Conservation (phyloP, 2,797 vertebrate species). For the Podarcis siculus region DNA sequence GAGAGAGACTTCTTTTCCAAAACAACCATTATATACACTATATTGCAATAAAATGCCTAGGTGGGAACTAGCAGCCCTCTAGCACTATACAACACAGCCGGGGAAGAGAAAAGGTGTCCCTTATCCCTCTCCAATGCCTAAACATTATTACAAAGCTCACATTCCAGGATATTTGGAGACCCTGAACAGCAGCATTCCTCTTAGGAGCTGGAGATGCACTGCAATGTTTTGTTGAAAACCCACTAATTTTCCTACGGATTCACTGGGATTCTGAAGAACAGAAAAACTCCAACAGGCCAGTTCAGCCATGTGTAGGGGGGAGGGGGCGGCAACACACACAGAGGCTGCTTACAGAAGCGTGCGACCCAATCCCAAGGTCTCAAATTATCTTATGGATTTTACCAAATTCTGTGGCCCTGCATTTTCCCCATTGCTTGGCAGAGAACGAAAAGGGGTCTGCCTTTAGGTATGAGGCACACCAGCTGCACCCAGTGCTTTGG, state of each 20-base stretch:
- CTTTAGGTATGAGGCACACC: background rate
- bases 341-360: too few relatives aligned
- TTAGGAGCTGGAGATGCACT: background rate
- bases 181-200: background rate
- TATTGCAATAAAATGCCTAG: background rate
- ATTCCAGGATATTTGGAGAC: background rate
- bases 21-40: too few relatives aligned
- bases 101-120: background rate
- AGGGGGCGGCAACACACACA: too few relatives aligned
- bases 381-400: background rate
- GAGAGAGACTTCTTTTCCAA: background rate
- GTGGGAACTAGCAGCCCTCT: background rate
- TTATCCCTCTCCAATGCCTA: background rate
- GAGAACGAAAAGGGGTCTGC: background rate
- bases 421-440: background rate
- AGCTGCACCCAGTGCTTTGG: background rate
- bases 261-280: background rate
- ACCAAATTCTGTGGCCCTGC: background rate
- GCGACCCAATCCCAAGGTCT: background rate
- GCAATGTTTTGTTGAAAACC: background rate
- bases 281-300: background rate
- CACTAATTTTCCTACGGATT: background rate
- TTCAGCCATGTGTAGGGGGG: too few relatives aligned
- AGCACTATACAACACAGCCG: background rate
- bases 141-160: background rate